phyloP scores from a whole-genome alignment of 2,113 vertebrate species.

The Gnathonemus echidnorhynchus region DNA sequence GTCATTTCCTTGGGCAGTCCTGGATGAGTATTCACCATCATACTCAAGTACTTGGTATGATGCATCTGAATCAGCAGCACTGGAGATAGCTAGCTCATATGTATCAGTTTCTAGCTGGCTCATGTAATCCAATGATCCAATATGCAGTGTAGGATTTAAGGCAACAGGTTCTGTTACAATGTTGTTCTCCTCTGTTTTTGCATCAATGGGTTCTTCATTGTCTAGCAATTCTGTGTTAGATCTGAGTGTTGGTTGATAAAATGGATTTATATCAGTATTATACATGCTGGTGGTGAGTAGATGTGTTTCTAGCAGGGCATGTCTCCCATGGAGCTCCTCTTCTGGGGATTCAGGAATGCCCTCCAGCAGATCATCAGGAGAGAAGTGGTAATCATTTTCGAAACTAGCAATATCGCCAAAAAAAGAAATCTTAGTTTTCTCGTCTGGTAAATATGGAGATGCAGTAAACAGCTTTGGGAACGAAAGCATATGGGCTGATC shows the following conservation, averaged over 20 bases:
- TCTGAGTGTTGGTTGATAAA: slow-evolving; percentile 20
- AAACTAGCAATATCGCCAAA: neutral
- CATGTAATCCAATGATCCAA: neutral
- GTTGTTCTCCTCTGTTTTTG: neutral
- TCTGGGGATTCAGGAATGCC: neutral
- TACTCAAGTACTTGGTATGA: slow-evolving; percentile 50
- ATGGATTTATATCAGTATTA: slow-evolving; percentile 7
- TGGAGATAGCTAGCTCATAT: neutral
- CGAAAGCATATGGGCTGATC: slow-evolving; percentile 16
- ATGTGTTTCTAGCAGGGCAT: neutral
- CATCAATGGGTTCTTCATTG: neutral
- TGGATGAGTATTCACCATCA: slow-evolving; percentile 43
- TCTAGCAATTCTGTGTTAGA: neutral
- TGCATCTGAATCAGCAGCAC: slow-evolving; percentile 35
- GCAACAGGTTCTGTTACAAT: neutral
- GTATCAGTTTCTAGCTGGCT: neutral
- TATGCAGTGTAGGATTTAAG: neutral
- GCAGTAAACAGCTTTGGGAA: neutral
- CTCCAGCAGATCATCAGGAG: slow-evolving; percentile 5
- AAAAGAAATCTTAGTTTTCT: neutral
- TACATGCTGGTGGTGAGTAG: neutral
- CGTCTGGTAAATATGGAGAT: neutral
- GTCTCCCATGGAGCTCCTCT: neutral
- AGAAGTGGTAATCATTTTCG: neutral
- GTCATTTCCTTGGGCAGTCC: slow-evolving; percentile 37